Evolutionary conservation across 1,140 invertebrate genomes (phyloP), one percentile per base, ranked within the genome.

Genomic region (Lethocerus indicus): DNA sequence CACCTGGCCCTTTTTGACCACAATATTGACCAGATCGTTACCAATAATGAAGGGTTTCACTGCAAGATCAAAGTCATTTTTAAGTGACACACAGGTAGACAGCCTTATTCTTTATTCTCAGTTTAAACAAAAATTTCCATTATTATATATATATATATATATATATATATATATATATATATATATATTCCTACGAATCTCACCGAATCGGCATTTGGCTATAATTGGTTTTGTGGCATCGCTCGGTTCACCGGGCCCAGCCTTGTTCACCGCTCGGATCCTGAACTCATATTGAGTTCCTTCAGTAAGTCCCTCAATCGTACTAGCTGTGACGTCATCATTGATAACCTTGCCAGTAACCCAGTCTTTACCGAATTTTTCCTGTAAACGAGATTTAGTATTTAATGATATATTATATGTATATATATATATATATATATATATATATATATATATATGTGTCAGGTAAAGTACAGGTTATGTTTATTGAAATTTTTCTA

Each of bases 211-310:
- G 56, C 86, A 87, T 69, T 97, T 97, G 44, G 92, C 91, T 59
- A 93, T 83, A 53, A 95, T 87, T 40, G 93, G 85, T 64, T 95
- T 92, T 13, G 92, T 95, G 29, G 84, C 78, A 53, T 96, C 86
- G 59, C 88, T 94, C 4, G 91, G 89, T 70, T 89, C 86, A 61
- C 92, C 88, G 61, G 87, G 87, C 42, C 93, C 93, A 47, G 84
- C 93, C 64, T 91, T 92, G 68, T 98, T 97, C 44, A 95, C 79
- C 46, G 95, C 95, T 55, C 87, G 77, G 36, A 98, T 82, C 54
- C 95, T 74, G 68, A 98, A 98, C 69, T 97, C 90, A 59, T 98
- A 98, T 54, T 91, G 86, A 47, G 80, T 78, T 18, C 90, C 91
- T 74, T 98, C 93, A 61, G 92, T 91, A 12, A 98, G 71, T 7